Base-by-base conservation (phyloP, 2,113 vertebrate genomes). In the Mirza zaza region DNA sequence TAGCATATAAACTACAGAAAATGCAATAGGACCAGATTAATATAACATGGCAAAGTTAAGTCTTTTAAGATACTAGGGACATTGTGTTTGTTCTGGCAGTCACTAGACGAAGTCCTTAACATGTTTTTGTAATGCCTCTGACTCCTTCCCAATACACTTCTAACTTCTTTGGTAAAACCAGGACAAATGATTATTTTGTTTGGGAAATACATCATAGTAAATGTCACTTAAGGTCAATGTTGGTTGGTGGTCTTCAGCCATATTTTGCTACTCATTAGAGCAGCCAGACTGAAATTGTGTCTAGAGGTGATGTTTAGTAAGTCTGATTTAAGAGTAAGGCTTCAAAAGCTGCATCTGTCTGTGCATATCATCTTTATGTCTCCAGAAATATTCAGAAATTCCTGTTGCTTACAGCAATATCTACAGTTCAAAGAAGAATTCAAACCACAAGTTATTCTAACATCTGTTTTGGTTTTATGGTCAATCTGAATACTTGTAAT, bases 391-490 rank as follows among this genome's bases (percentile, higher is more conserved):
- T 76, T 97, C 82, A 52, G 83, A 95, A 97, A 93, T 90, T 97
- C 88, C 84, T 92, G 80, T 42, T 79, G 87, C 84, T 97, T 96
- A 79, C 34, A 95, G 67, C 76, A 95, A 75, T 86, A 92, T 85
- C 90, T 90, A 55, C n/a, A 93, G 87, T 68, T 93, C 96, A 95
- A 55, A 95, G 97, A 98, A 97, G 76, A 97, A 97, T 97, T 96
- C 71, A 98, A 95, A 94, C 21, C 2, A 3, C 2, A 29, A 87
- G 65, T 89, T 94, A 48, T 93, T 96, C 77, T 92, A 89, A 71
- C 96, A 98, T 97, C 97, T 97, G 96, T 89, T 77, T 98, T 68
- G 67, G 85, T 96, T 98, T 91, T 98, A 68, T 97, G 95, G 93
- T 96, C 96, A 92, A 65, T 65, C 80, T 34, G 70, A 96, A 97